phyloP scores from a whole-genome alignment of 64 coral and sea anemone genomes.

The Cladopsammia gracilis region DNA sequence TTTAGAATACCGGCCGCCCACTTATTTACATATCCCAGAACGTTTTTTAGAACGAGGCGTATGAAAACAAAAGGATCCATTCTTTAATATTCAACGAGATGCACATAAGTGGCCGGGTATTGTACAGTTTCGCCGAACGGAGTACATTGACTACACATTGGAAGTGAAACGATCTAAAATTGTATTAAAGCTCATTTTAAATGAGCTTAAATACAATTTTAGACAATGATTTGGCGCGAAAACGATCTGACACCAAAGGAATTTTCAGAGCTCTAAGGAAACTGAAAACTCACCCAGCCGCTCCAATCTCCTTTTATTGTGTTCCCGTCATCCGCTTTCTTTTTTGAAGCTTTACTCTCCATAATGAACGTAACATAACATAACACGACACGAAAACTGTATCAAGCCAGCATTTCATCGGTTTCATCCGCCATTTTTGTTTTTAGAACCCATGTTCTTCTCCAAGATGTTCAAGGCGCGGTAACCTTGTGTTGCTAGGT shows the following conservation, averaged over 20 bases:
- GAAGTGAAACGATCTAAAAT: too few species aligned
- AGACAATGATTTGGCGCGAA: not conserved
- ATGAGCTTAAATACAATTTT: too few species aligned
- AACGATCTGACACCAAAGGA: not conserved
- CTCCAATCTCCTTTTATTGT: conserved; percentile 9
- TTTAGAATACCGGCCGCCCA: too few species aligned
- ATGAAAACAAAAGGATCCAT: too few species aligned
- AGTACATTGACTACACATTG: too few species aligned
- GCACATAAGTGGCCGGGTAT: too few species aligned
- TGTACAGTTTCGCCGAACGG: too few species aligned
- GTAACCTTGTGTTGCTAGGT: not conserved
- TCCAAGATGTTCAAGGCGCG: not conserved
- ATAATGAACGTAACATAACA: not conserved
- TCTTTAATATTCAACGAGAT: too few species aligned
- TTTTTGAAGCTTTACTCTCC: not conserved
- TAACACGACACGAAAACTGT: not conserved
- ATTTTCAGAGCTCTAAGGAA: not conserved
- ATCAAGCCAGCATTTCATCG: not conserved
- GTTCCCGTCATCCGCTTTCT: not conserved
- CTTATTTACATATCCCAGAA: too few species aligned
- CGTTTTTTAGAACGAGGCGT: too few species aligned
- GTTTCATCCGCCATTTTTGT: conserved; percentile 16
- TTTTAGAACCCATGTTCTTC: not conserved
- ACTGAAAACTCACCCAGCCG: conserved; percentile 6
- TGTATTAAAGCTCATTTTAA: too few species aligned